These are phyloP conservation scores for Cheilosia impressa DNA, from an alignment of 2,888 invertebrate genomes.

Conservation along the genomic window DNA sequence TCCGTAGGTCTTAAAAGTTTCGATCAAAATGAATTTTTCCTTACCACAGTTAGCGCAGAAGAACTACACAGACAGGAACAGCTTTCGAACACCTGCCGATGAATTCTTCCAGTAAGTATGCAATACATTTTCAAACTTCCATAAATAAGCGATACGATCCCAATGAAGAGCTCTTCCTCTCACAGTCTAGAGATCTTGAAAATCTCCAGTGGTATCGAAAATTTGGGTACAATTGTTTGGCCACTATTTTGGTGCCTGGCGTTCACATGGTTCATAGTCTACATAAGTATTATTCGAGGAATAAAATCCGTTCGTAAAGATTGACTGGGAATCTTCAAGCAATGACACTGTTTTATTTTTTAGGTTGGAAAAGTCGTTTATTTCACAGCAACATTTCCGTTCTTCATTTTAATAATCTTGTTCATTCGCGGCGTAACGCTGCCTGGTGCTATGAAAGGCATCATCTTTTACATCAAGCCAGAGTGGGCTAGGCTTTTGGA, in stretches of 20 bases:
- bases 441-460: constrained; percentile 91
- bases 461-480: constrained; percentile 90
- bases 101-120: constrained; percentile 91
- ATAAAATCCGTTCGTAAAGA: constrained; percentile 87
- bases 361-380: constrained; percentile 87
- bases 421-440: constrained; percentile 91
- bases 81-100: constrained; percentile 88
- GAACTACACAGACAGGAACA: constrained; percentile 76
- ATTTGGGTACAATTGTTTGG: constrained; percentile 92
- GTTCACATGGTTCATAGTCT: constrained; percentile 91
- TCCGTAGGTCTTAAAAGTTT: neutral
- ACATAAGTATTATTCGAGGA: constrained; percentile 93
- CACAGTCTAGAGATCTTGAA: constrained; percentile 91
- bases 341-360: neutral
- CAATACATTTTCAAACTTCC: no score
- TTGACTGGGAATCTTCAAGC: neutral
- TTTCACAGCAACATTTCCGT: constrained; percentile 94
- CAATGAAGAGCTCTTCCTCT: constrained; percentile 5
- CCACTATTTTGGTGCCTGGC: constrained; percentile 90
- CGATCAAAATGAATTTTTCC: constrained; percentile 2
- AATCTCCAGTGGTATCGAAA: constrained; percentile 89
- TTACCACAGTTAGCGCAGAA: constrained; percentile 73
- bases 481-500: constrained; percentile 91
- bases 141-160: neutral
- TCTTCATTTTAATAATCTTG: constrained; percentile 88